Conservation (phyloP, 2,113 vertebrate genomes). For the Dissostichus mawsoni region DNA sequence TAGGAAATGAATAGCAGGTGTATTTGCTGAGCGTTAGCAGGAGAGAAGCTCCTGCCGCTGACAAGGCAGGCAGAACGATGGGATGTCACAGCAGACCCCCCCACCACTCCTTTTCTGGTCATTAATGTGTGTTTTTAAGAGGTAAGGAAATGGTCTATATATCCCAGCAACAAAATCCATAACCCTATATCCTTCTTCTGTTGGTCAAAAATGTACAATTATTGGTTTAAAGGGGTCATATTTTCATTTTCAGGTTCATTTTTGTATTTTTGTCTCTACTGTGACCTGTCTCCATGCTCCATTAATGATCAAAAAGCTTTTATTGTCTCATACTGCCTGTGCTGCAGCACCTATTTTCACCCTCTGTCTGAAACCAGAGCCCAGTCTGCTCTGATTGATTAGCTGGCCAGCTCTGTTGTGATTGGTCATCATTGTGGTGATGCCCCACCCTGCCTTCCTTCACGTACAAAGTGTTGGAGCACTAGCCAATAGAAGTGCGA, state of each 20-base stretch:
- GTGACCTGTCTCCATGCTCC: too few relatives aligned
- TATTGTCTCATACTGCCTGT: too few relatives aligned
- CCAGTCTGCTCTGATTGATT: too few relatives aligned
- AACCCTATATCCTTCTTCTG: not conserved
- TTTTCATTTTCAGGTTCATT: not conserved
- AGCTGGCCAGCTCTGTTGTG: too few relatives aligned
- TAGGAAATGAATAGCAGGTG: constrained; percentile 83
- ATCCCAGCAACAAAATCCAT: not conserved
- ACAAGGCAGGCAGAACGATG: constrained; percentile 56
- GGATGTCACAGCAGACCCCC: constrained; percentile 54
- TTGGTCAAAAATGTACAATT: not conserved
- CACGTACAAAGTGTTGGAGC: too few relatives aligned
- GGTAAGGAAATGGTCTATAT: not conserved
- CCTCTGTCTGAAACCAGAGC: too few relatives aligned
- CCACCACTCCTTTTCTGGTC: not conserved
- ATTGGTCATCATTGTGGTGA: too few relatives aligned
- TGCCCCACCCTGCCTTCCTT: too few relatives aligned
- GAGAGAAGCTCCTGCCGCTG: constrained; percentile 76
- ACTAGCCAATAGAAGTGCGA: too few relatives aligned
- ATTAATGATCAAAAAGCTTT: too few relatives aligned
- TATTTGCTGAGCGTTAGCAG: constrained; percentile 76
- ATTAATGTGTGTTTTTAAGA: constrained; percentile 23
- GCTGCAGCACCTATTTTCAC: too few relatives aligned
- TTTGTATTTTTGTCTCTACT: too few relatives aligned
- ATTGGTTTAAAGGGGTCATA: not conserved